phyloP scores from a whole-genome alignment of 2,113 vertebrate genomes.

The Lamprotornis superbus region DNA sequence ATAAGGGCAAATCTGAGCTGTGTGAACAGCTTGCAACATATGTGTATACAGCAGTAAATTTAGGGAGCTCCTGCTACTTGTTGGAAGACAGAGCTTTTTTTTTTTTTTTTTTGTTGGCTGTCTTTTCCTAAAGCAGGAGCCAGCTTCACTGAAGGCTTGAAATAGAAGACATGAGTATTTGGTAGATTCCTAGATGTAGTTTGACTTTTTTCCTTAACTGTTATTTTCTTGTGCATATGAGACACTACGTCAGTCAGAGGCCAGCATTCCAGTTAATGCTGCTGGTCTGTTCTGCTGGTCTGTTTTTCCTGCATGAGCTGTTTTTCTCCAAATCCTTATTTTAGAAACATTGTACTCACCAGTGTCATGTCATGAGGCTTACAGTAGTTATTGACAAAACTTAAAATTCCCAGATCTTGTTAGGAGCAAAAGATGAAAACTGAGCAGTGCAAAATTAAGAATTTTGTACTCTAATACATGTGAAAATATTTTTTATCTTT shows the following conservation, averaged over 20 bases:
- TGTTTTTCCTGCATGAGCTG: background rate
- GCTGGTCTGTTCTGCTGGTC: background rate
- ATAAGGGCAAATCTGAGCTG: background rate
- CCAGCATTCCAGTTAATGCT: background rate
- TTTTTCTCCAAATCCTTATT: background rate
- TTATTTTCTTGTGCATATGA: background rate
- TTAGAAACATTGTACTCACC: background rate
- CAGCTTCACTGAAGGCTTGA: background rate
- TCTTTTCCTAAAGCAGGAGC: background rate
- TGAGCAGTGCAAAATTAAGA: background rate
- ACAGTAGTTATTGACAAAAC: background rate
- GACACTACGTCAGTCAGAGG: background rate
- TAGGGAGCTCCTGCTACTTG: background rate
- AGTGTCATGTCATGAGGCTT: background rate
- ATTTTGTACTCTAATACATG: background rate
- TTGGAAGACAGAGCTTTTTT: background rate
- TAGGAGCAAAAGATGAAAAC: background rate
- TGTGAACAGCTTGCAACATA: background rate
- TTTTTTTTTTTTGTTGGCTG: background rate
- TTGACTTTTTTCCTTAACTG: background rate
- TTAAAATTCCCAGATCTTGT: background rate
- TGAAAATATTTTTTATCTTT: background rate
- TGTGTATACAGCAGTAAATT: constrained; percentile 23
- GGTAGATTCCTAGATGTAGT: background rate
- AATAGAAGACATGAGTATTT: background rate